These are phyloP conservation scores for Chloropsis hardwickii DNA, from an alignment of 2,113 vertebrate genomes.

Conservation along the genomic window DNA sequence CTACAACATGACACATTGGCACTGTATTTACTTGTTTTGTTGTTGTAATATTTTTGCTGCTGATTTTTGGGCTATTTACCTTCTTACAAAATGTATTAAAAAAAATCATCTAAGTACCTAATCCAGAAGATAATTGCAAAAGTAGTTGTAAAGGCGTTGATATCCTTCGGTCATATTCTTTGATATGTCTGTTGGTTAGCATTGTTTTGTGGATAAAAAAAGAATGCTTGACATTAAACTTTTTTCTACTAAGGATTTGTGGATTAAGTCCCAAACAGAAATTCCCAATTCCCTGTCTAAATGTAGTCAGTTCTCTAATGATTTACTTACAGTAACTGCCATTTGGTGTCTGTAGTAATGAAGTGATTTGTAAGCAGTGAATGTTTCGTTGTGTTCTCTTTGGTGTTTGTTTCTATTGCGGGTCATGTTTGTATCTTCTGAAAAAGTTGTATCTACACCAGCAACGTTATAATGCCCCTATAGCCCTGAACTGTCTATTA, in stretches of 20 bases:
- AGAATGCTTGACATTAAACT: conserved; percentile 71
- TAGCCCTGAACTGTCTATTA: conserved; percentile 67
- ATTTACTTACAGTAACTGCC: conserved; percentile 80
- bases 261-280: conserved; percentile 63
- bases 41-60: conserved; percentile 76
- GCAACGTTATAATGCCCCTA: conserved; percentile 72
- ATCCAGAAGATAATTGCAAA: conserved; percentile 57
- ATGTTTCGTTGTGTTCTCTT: conserved; percentile 76
- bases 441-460: conserved; percentile 76
- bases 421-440: conserved; percentile 75
- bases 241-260: conserved; percentile 74
- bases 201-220: conserved; percentile 76
- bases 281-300: conserved; percentile 63
- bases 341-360: conserved; percentile 80
- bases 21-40: conserved; percentile 72
- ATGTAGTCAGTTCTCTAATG: conserved; percentile 68
- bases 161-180: conserved; percentile 70
- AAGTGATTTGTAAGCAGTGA: conserved; percentile 80
- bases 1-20: conserved; percentile 64
- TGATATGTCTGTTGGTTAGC: conserved; percentile 73
- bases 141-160: conserved; percentile 69
- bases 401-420: conserved; percentile 74
- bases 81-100: conserved; percentile 52
- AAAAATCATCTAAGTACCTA: conserved; percentile 57
- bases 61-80: conserved; percentile 72